Conservation (phyloP, 1,140 invertebrate genomes). For the Zaprionus camerounensis region DNA sequence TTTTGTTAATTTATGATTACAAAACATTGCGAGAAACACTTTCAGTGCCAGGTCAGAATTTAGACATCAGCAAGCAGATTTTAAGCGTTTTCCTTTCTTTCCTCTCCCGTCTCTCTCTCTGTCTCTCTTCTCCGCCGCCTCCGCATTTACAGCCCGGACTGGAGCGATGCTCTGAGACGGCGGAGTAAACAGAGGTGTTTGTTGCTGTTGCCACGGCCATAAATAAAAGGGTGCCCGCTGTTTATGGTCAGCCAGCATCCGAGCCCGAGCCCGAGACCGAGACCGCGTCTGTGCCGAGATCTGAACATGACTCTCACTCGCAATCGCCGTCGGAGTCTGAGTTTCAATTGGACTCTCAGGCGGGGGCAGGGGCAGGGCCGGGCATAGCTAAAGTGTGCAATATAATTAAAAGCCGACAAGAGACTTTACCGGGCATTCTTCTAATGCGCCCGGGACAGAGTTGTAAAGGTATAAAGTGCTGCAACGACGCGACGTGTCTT, state of each 20-base stretch:
- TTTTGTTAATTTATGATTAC: constrained; percentile 84
- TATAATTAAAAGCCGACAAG: constrained; percentile 84
- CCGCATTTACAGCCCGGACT: constrained; percentile 33
- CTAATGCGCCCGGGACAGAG: constrained; percentile 70
- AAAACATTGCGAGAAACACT: constrained; percentile 82
- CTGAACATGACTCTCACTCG: constrained; percentile 29
- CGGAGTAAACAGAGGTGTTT: constrained; percentile 78
- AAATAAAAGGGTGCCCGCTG: constrained; percentile 82
- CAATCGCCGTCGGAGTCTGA: constrained; percentile 20
- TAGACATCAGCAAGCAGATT: constrained; percentile 73
- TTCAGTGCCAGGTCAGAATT: constrained; percentile 67
- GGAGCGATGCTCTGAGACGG: background rate
- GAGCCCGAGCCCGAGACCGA: constrained; percentile 21
- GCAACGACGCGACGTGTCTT: background rate
- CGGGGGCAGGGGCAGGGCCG: constrained; percentile 23
- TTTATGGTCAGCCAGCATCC: constrained; percentile 66
- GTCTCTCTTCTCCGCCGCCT: constrained; percentile 22
- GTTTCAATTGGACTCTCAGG: constrained; percentile 55
- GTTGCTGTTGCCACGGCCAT: constrained; percentile 71
- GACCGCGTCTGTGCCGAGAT: constrained; percentile 23
- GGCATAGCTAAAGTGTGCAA: constrained; percentile 82
- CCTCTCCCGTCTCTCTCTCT: background rate
- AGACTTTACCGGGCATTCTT: constrained; percentile 64
- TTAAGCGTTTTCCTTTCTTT: constrained; percentile 45
- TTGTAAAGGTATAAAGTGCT: constrained; percentile 76